Base-by-base conservation (phyloP, 2,888 invertebrate species). In the Trachelus tabidus region DNA sequence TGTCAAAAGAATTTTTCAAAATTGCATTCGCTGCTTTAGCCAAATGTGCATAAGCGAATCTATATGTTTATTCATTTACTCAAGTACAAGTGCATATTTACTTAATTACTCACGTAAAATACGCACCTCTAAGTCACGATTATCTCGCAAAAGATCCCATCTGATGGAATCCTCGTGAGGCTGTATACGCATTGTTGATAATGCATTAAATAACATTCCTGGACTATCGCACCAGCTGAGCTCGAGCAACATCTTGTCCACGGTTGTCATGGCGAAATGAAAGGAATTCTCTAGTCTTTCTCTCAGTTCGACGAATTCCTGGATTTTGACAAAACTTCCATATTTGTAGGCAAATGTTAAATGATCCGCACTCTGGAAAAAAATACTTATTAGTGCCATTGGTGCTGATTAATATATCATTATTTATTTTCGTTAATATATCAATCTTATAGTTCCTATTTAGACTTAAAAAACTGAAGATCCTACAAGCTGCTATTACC, bases 311-410 rank as follows among this genome's bases (percentile, higher is more conserved):
- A 97, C 95, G 90, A 99, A 96, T 91, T 98, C 98, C 84, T 96
- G 95, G 83, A 98, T 94, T 93, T 98, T 98, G 84, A 96, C 95
- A 92, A 98, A 98, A 73, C 98, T 98, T 15, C 98, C 98, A 92
- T 96, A 98, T 90, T 98, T 98, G 93, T 98, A 98, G 12, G 97
- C 97, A 88, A 97, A 95, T 35, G 98, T 97, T 77, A 98, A 93
- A 90, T 98, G 97, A 91, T 98, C 98, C 75, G 97, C 94, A 87
- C 97, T 96, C 97, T 97, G 93, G 6, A 56, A 56, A 15, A 56
- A 23, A 56, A 56, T 56, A 23, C 9, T 23, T 6, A 56, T 56
- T 56, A 56, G 9, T 56, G 56, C 9, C 2, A 56, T 23, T 68
- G 4, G 30, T 30, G 23, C 71, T 71, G 71, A 15, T 71, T 12